A percentile compares a stretch with the other conserved stretches of the same genome.
These are phyloP conservation scores for Lethocerus indicus DNA, from an alignment of 1,140 invertebrate species.

Conservation along the genomic window DNA sequence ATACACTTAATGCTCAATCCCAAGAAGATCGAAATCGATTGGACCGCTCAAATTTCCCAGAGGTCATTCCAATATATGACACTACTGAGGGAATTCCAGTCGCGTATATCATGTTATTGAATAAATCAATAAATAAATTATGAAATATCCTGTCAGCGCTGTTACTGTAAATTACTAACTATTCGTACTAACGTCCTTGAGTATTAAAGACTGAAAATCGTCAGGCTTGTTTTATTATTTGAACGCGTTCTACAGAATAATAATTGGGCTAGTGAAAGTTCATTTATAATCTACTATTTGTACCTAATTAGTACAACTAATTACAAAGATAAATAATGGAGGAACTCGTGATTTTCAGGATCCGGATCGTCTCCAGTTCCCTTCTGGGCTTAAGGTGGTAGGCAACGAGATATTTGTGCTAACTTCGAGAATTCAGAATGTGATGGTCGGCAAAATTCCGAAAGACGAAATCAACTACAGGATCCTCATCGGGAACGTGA, in stretches of 20 bases:
- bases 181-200: background rate
- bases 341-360: background rate
- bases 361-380: conserved; percentile 2
- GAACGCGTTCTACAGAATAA: background rate
- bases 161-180: too few relatives aligned
- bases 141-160: too few relatives aligned
- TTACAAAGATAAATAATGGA: background rate
- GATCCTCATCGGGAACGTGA: background rate
- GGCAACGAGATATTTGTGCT: background rate
- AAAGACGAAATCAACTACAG: conserved; percentile 4
- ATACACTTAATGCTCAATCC: too few relatives aligned
- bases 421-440: conserved; percentile 8
- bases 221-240: background rate
- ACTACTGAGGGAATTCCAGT: too few relatives aligned
- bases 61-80: too few relatives aligned
- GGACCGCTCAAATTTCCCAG: too few relatives aligned
- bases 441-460: background rate
- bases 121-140: too few relatives aligned
- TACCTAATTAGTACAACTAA: background rate
- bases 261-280: background rate
- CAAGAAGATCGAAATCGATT: too few relatives aligned
- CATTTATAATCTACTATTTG: background rate
- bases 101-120: too few relatives aligned
- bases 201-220: background rate
- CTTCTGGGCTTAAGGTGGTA: conserved; percentile 2